Evolutionary conservation across 2,797 vertebrate genomes (phyloP).

Genomic region (Pseudocheirus occidentalis): DNA sequence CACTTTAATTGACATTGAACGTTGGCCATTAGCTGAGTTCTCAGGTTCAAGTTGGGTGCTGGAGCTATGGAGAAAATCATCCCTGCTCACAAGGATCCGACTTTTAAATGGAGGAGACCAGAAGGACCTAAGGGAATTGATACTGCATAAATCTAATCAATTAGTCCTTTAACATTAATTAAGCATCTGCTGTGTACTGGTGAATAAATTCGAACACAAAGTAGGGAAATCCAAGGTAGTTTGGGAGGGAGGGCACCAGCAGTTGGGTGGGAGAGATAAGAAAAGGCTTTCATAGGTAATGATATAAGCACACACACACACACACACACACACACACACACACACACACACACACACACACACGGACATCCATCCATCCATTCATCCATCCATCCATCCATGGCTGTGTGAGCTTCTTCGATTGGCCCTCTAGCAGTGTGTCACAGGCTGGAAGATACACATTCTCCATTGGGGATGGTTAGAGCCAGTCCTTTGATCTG

Average conservation of each 20-base stretch:
- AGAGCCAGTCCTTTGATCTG: neutral
- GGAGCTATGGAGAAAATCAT: neutral
- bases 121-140: neutral
- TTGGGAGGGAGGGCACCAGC: neutral
- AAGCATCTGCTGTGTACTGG: neutral
- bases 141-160: neutral
- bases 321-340: no score
- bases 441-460: neutral
- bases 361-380: no score
- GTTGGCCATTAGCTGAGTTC: neutral
- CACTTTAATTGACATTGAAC: neutral
- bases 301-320: no score
- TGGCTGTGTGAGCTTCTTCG: neutral
- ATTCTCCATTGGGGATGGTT: neutral
- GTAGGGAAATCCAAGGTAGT: neutral
- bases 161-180: neutral
- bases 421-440: neutral
- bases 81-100: neutral
- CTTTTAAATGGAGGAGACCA: neutral
- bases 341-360: no score
- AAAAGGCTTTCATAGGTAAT: neutral
- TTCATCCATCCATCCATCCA: no score
- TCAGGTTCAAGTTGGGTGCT: neutral
- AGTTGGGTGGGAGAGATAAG: neutral
- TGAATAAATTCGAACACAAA: neutral